Evolutionary conservation across 2,113 vertebrate genomes (phyloP).

Genomic region (Scopus umbretta): DNA sequence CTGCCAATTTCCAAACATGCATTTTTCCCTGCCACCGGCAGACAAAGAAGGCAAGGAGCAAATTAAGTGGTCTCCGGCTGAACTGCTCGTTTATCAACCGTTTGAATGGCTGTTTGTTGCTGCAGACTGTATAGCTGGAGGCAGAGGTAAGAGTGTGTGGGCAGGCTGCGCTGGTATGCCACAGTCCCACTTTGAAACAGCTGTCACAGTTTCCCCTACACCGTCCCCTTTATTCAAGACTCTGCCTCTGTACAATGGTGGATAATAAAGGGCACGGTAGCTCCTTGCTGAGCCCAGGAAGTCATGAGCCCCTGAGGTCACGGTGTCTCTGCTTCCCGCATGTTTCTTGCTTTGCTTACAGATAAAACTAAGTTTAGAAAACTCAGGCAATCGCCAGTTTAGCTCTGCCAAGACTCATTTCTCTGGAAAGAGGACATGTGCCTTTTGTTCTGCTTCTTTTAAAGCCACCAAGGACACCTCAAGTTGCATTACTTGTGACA

Average conservation of each 20-base stretch:
- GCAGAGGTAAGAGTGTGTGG: background rate
- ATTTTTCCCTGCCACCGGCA: constrained; percentile 23
- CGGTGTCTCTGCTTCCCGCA: background rate
- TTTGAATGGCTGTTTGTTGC: constrained; percentile 1
- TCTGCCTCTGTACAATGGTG: background rate
- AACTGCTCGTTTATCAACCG: background rate
- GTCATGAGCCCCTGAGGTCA: constrained; percentile 36
- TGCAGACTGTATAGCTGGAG: background rate
- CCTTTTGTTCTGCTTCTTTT: constrained; percentile 42
- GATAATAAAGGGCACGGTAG: background rate
- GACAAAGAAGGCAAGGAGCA: constrained; percentile 15
- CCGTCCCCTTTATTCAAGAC: background rate
- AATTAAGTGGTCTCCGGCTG: constrained; percentile 1
- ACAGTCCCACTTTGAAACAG: background rate
- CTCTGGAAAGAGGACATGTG: background rate
- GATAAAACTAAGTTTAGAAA: constrained; percentile 56
- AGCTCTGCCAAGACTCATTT: constrained; percentile 20
- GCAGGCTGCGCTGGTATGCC: background rate
- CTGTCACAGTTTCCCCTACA: background rate
- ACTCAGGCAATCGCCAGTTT: background rate
- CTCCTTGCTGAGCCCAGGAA: constrained; percentile 45
- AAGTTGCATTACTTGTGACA: constrained; percentile 12
- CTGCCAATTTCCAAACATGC: constrained; percentile 28
- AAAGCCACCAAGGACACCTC: constrained; percentile 51
- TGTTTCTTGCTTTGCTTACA: constrained; percentile 45